Evolutionary conservation across 2,113 vertebrate species (phyloP), one percentile per base, ranked within the genome.

Genomic region (Otocyon megalotis): DNA sequence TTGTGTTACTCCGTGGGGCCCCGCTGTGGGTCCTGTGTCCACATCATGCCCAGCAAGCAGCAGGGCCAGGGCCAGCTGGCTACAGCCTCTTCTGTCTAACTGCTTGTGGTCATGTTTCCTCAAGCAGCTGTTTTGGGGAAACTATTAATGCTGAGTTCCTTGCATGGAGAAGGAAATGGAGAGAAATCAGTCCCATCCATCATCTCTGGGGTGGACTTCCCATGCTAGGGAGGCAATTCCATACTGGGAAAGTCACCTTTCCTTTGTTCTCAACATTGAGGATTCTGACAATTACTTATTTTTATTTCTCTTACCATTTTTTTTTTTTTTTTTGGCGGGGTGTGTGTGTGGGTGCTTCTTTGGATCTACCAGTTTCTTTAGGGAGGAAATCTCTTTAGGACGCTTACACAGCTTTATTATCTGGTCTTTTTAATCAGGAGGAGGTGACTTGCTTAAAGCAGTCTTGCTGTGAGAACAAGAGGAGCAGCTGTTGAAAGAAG

Each of bases 31-130:
- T 62, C 92, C 71, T 81, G 5, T 81, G 32, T 50, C 53, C 12
- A 76, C 3, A 11, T n/a, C 16, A 16, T 10, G 11, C 3, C 7
- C 20, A 83, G 63, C 35, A 67, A 86, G 56, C 85, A 58, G 26
- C 67, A 67, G 37, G 83, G 54, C 62, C 60, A 93, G 86, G 56
- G 58, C 35, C 80, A 37, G 0, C 20, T 71, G 43, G 10, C 20
- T 30, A 37, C 43, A 54, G 22, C n/a, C 76, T 24, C 80, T 89
- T 63, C 24, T 48, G 0, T 43, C n/a, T 79, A 58, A 69, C 54
- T 93, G n/a, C n/a, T 86, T 93, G 19, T 89, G 77, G 32, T 95
- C 62, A 60, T 56, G 26, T 54, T 71, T 93, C 60, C 65, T 86
- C 3, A 71, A 77, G 72, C 32, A 92, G 11, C 32, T 91, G 13